Base-by-base conservation (phyloP, 2,113 vertebrate genomes). In the Mionectes macconnelli region DNA sequence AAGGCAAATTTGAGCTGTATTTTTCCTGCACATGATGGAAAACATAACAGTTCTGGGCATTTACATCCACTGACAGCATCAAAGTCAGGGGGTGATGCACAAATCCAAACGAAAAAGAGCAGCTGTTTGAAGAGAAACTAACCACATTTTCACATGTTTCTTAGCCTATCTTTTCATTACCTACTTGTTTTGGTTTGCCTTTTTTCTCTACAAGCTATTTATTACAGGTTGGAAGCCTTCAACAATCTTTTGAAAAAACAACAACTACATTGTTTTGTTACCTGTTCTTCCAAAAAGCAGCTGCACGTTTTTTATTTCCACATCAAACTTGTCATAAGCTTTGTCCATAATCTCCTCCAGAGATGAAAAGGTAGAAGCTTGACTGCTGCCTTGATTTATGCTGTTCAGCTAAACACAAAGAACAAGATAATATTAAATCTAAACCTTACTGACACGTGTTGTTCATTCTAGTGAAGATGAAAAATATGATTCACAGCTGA, bases 331-430 rank as follows among this genome's bases (percentile, higher is more conserved):
- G 94, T 99, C 99, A 70, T 99, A 99, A 33, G 99, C 99, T 86
- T 99, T 98, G 89, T 99, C 99, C 98, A 99, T 99, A 82, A 99
- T 99, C 93, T 99, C 99, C 94, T 99, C 99, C 83, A 99, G 96
- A 37, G 99, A 99, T 8, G 98, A 98, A 93, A 97, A 98, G 84
- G 92, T 98, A 5, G 97, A 97, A 12, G 97, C 81, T 49, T 97
- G 97, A 40, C 95, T 97, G 30, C 89, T 62, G 42, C 89, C 90
- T 97, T 99, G 98, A 87, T 98, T 97, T 70, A 99, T 97, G 73
- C 99, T 99, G 96, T 98, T 98, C 68, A 99, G 95, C 99, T 99
- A 53, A 87, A 93, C n/a, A 95, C 10, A 28, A 83, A 40, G 27
- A 84, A 94, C 31, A 95, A 93, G 40, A 24, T 42, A 20, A 39